A percentile compares a stretch with the other conserved stretches of the same genome.
Evolutionary conservation across 2,888 invertebrate species (phyloP).

Genomic region (Argyra leucocephala): DNA sequence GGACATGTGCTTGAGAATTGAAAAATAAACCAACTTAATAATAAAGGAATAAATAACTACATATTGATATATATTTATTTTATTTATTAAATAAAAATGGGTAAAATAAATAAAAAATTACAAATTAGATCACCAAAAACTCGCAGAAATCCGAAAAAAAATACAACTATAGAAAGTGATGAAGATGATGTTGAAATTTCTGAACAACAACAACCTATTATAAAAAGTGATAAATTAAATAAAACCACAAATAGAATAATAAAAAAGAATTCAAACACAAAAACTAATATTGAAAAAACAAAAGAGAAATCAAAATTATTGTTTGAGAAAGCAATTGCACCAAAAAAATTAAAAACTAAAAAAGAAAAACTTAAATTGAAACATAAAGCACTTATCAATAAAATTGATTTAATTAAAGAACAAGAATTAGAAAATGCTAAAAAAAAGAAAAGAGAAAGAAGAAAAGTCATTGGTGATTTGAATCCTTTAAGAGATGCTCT

Average conservation of each 20-base stretch:
- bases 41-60: no score
- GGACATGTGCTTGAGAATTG: no score
- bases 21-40: no score
- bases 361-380: conserved; percentile 36
- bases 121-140: not conserved
- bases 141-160: not conserved
- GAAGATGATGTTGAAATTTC: not conserved
- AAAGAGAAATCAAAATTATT: conserved; percentile 20
- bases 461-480: conserved; percentile 34
- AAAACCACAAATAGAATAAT: no score
- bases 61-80: no score
- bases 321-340: conserved; percentile 31
- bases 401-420: conserved; percentile 32
- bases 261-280: no score
- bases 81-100: not conserved
- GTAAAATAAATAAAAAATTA: not conserved
- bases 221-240: no score
- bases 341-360: conserved; percentile 32
- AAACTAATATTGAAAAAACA: not conserved
- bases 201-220: no score
- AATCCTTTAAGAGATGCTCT: conserved; percentile 38
- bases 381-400: conserved; percentile 33
- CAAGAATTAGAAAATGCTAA: conserved; percentile 33
- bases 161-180: not conserved
- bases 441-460: conserved; percentile 33